Base-by-base conservation (phyloP, 1,140 invertebrate genomes). In the Sitobion miscanthi region DNA sequence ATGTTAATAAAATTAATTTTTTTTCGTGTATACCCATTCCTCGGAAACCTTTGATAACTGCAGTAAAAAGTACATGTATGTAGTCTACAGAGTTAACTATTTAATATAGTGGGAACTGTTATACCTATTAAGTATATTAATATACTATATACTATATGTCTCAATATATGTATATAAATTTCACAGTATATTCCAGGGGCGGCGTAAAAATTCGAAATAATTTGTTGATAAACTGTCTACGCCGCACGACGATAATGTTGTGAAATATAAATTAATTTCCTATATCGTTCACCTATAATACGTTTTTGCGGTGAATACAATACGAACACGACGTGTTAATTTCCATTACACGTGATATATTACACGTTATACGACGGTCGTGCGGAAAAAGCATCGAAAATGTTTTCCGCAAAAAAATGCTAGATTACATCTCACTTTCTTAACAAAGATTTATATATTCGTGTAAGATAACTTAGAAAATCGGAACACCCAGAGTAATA, bases 401-500 rank as follows among this genome's bases (percentile, higher is more conserved):
- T 87, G 47, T 49, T 87, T 87, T 87, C 17, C 45, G 45, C 4
- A 49, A 87, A 49, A 42, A 49, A 49, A 87, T 87, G 47, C 30
- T 52, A 87, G 17, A 89, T 38, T 54, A 38, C 49, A 54, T 89
- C 35, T 89, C 49, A 38, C 49, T 89, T 52, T 88, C 30, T 52
- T 54, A 54, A 89, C 87, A 17, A 38, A 89, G n/a, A 89, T 89
- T 89, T 89, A 89, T 89, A 89, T 8, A 20, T 89, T 38, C n/a
- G 21, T 11, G 49, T 14, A 25, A 54, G 23, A 89, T 35, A 54
- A 1, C n/a, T 35, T 54, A 20, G 9, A 54, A 88, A 89, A 89
- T 89, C 8, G 20, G 8, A 89, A 54, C n/a, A 54, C 47, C 42
- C 47, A 47, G 52, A 30, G 35, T 89, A 42, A 89, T 57, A 57